A percentile compares a stretch with the other conserved stretches of the same genome.
Evolutionary conservation across 2,797 vertebrate species (phyloP).

Genomic region (Sparus aurata): DNA sequence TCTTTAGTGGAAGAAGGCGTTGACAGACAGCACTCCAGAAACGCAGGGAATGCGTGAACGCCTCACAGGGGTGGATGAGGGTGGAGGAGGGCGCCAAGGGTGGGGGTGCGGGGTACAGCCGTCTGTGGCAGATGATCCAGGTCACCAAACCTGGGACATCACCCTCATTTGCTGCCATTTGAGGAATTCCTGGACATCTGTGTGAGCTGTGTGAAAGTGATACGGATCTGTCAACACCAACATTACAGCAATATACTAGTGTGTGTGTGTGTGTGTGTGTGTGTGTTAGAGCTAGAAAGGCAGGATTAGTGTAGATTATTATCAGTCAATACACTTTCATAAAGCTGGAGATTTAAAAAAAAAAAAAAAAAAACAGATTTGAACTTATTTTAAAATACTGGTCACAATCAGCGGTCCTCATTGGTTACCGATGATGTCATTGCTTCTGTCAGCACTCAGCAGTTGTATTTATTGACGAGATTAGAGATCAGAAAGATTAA

Average conservation of each 20-base stretch:
- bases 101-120: not conserved
- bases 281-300: not conserved
- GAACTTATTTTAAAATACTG: not conserved
- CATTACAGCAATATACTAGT: conserved; percentile 8
- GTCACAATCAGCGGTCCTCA: not conserved
- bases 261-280: conserved; percentile 8
- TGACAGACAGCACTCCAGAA: conserved; percentile 82
- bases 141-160: conserved; percentile 61
- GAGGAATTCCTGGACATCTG: conserved; percentile 69
- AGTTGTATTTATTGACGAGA: not conserved
- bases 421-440: not conserved
- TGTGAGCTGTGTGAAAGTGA: conserved; percentile 35
- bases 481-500: too few species aligned
- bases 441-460: not conserved
- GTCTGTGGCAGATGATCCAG: conserved; percentile 58
- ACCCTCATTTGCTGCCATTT: conserved; percentile 63
- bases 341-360: not conserved
- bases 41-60: conserved; percentile 78
- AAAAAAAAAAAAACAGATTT: conserved; percentile 7
- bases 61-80: conserved; percentile 59
- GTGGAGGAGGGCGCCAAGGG: conserved; percentile 5
- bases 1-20: conserved; percentile 81
- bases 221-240: conserved; percentile 44
- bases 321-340: not conserved
- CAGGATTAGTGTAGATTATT: not conserved